Conservation (phyloP, 2,797 vertebrate genomes). For the Siniperca obscura region DNA sequence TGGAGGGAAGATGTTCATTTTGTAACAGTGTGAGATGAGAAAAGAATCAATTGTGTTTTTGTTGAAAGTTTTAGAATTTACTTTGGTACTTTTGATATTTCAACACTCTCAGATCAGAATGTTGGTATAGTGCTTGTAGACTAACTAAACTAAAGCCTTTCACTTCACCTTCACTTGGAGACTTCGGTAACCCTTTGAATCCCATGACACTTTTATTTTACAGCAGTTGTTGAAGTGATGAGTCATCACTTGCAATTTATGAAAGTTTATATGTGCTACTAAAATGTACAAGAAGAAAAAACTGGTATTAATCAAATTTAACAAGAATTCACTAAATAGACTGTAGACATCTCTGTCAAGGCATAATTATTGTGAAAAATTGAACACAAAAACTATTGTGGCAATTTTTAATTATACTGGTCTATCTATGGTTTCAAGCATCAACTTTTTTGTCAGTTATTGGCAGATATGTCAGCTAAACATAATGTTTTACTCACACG, state of each 20-base stretch:
- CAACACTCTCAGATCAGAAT: background rate
- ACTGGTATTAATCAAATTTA: too few species aligned
- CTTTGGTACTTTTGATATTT: slow-evolving; percentile 1
- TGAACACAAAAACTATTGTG: background rate
- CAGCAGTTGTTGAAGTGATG: background rate
- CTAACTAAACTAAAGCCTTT: background rate
- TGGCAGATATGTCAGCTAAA: background rate
- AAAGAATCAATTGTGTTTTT: slow-evolving; percentile 6
- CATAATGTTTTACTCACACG: background rate
- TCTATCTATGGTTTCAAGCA: background rate
- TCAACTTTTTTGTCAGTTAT: background rate
- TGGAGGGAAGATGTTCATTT: slow-evolving; percentile 42
- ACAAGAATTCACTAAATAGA: too few species aligned
- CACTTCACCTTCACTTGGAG: background rate
- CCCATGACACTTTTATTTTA: background rate
- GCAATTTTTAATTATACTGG: background rate
- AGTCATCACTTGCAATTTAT: too few species aligned
- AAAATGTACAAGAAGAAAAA: too few species aligned
- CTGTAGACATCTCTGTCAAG: too few species aligned
- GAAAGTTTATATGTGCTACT: too few species aligned
- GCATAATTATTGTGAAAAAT: background rate
- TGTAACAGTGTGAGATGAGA: slow-evolving; percentile 11
- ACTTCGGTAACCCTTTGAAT: background rate
- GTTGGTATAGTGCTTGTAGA: background rate
- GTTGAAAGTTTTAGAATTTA: slow-evolving; percentile 25